Evolutionary conservation across 2,113 vertebrate species (phyloP), one percentile per base, ranked within the genome.

Genomic region (Xiphophorus couchianus): DNA sequence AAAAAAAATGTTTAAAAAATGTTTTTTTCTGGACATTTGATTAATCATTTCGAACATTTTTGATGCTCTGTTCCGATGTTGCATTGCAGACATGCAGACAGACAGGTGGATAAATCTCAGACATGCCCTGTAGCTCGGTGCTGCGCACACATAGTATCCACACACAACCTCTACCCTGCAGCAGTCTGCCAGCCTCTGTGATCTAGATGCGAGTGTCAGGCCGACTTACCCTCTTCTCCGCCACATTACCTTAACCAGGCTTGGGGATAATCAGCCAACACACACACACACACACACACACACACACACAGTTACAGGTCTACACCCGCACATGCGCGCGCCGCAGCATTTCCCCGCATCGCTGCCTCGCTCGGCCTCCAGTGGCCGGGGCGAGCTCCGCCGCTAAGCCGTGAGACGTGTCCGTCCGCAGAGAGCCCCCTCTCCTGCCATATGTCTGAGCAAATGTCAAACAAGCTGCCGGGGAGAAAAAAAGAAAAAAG

Each of bases 191-290:
- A 85, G 88, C 82, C 82, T 82, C 77, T 86, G 75, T 86, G 88
- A 89, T 92, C 85, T 86, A 90, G 80, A 72, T 77, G 71, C 83
- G 78, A 73, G 86, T 92, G 93, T 93, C 92, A 93, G 77, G 70
- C 79, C 67, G 76, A 86, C 88, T 92, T 93, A 91, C 81, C 86
- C 86, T 90, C 74, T 67, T 91, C 86, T 90, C 62, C 70, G 82
- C 91, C 87, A 91, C 89, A 90, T 91, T 93, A 93, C 90, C 85
- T 92, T 89, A 90, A 88, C 87, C 85, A 84, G 88, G 87, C 92
- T 90, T 73, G 66, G 83, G 91, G 91, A 90, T 91, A 84, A 92
- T 92, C 86, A 89, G 86, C 85, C 84, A 85, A 61, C 85, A 81
- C 84, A 44, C 42, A 14, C 42, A 48, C 66, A 87, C 58, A 65